phyloP scores from a whole-genome alignment of 2,888 invertebrate species.

The Sipha maydis region DNA sequence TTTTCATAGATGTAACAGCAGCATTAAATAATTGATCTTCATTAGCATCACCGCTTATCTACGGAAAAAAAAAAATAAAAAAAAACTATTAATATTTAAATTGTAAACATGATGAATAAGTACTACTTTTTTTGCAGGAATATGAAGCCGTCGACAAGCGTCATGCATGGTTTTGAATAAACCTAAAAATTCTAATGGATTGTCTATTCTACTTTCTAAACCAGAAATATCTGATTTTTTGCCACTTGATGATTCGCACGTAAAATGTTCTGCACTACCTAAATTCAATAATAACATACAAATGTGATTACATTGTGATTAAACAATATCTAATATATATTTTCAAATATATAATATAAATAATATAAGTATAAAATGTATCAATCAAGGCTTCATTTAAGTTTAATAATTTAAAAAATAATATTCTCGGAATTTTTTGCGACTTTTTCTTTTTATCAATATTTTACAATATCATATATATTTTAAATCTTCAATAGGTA shows the following conservation, averaged over 20 bases:
- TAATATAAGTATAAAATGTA: too few species aligned
- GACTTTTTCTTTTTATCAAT: too few species aligned
- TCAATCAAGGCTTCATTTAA: too few species aligned
- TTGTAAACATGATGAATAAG: not conserved
- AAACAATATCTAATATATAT: too few species aligned
- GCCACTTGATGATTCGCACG: constrained; percentile 42
- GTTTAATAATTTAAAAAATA: too few species aligned
- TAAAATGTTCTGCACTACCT: constrained; percentile 61
- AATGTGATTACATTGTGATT: too few species aligned
- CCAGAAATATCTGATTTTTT: constrained; percentile 92
- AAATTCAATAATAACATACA: not conserved
- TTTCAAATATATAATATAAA: too few species aligned
- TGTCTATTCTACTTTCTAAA: constrained; percentile 78
- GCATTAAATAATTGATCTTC: constrained; percentile 91
- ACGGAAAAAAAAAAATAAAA: not conserved
- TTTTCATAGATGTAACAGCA: constrained; percentile 80
- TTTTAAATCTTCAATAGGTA: too few species aligned
- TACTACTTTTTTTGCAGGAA: constrained; percentile 86
- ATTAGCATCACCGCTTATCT: constrained; percentile 79
- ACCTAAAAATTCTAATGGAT: constrained; percentile 89
- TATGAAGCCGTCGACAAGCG: constrained; percentile 89
- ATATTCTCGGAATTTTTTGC: too few species aligned
- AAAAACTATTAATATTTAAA: not conserved
- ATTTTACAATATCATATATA: too few species aligned
- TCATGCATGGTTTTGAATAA: constrained; percentile 89